phyloP scores from a whole-genome alignment of 2,113 vertebrate species.

The Chaetodon trifascialis region DNA sequence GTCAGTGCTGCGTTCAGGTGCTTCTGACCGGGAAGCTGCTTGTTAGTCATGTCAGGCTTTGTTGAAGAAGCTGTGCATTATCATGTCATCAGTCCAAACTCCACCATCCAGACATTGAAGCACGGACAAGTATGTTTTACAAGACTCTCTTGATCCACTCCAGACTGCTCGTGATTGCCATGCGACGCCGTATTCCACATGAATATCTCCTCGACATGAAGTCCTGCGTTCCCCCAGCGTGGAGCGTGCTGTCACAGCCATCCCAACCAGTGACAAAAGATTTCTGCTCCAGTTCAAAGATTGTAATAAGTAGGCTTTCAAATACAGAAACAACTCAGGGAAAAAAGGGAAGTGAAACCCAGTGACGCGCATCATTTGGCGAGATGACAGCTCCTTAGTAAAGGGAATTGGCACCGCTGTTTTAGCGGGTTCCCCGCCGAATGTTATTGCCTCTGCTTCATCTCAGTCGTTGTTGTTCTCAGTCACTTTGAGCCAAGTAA shows the following conservation, averaged over 20 bases:
- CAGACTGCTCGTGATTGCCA: constrained; percentile 22
- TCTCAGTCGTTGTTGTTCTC: constrained; percentile 73
- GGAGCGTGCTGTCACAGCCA: constrained; percentile 58
- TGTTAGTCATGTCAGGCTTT: not conserved
- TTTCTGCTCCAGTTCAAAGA: constrained; percentile 58
- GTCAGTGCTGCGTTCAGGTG: not conserved
- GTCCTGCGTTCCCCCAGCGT: constrained; percentile 50
- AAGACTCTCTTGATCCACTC: constrained; percentile 22
- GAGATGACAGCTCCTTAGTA: constrained; percentile 73
- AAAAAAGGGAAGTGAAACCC: constrained; percentile 55
- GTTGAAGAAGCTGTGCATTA: constrained; percentile 2
- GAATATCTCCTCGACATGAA: constrained; percentile 40
- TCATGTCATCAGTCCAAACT: not conserved
- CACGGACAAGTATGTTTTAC: not conserved
- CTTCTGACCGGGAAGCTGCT: not conserved
- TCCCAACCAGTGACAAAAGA: constrained; percentile 16
- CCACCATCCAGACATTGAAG: constrained; percentile 11
- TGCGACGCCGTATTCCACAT: constrained; percentile 23
- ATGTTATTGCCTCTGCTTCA: constrained; percentile 68
- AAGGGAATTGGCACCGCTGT: constrained; percentile 68
- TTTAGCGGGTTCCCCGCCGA: constrained; percentile 63
- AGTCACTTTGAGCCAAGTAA: constrained; percentile 80
- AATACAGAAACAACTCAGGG: constrained; percentile 55
- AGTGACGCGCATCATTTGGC: constrained; percentile 69
- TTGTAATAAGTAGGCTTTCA: constrained; percentile 64